phyloP scores from a whole-genome alignment of 2,888 invertebrate genomes.

The Parasteatoda lunata region DNA sequence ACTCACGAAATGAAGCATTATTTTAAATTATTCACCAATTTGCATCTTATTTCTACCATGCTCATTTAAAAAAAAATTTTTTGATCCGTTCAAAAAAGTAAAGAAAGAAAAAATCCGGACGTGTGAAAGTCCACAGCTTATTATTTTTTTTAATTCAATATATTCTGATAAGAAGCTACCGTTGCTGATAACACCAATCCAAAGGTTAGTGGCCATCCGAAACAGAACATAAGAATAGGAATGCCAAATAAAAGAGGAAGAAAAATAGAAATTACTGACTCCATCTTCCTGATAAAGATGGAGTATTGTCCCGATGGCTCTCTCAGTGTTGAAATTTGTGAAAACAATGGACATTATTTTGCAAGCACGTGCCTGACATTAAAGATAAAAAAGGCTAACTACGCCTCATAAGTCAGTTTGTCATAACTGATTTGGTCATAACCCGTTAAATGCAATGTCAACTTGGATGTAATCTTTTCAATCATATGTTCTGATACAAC shows the following conservation, averaged over 20 bases:
- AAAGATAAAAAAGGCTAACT: constrained; percentile 17
- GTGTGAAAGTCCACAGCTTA: constrained; percentile 65
- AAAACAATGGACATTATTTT: constrained; percentile 56
- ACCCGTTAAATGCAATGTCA: neutral
- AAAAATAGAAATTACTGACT: constrained; percentile 17
- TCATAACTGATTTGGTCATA: constrained; percentile 35
- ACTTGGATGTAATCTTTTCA: neutral
- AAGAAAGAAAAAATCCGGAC: constrained; percentile 20
- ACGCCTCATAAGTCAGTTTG: constrained; percentile 20
- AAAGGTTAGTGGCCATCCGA: constrained; percentile 65
- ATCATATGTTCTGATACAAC: neutral
- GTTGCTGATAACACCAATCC: constrained; percentile 36
- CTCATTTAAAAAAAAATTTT: too few relatives aligned
- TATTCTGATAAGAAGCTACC: constrained; percentile 37
- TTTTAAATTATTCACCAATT: too few relatives aligned
- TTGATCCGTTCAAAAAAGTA: neutral
- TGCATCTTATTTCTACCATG: too few relatives aligned
- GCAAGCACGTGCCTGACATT: constrained; percentile 38
- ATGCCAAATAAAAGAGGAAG: constrained; percentile 8
- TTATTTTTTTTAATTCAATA: constrained; percentile 32
- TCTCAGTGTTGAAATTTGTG: constrained; percentile 18
- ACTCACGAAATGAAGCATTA: too few relatives aligned
- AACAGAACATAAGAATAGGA: constrained; percentile 22
- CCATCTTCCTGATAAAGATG: constrained; percentile 45
- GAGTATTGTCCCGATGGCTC: constrained; percentile 46